Evolutionary conservation across 2,888 invertebrate species (phyloP), one percentile per base, ranked within the genome.

Genomic region (Agrochola lychnidis): DNA sequence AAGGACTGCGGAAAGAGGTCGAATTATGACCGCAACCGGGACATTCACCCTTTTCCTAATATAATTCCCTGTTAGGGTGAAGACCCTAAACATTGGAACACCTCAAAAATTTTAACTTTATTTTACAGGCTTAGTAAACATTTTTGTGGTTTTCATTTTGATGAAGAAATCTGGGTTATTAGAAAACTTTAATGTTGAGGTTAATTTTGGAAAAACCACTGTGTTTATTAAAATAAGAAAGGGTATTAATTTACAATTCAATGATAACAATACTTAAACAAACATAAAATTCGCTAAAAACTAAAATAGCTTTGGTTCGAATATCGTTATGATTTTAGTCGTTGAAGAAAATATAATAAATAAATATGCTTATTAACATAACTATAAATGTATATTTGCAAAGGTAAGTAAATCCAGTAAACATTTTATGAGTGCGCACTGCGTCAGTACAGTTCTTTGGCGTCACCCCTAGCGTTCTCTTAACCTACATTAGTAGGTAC

Each of bases 1-100:
- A 74, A 63, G 53, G n/a, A 67, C 67, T n/a, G 61, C 53, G 40
- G 57, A 75, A 78, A 69, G 62, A 66, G 85, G 78, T 78, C 76
- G 56, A 64, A 25, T 66, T 70, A 63, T 74, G 83, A 78, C 81
- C 86, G 72, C 78, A 59, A 78, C 74, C 2, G 74, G 80, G 59
- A 61, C 68, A 51, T 74, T 73, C 62, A 81, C 85, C 81, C 81
- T 81, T 62, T 82, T 62, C 30, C 64, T 73, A 57, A 76, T 70
- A 74, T 74, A 76, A 75, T 80, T 48, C 48, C 36, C 51, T 70
- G 40, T 76, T 69, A 69, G 62, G 68, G 67, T 62, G 19, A 72
- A 80, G 42, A 25, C 12, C 68, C 48, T 48, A 51, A 72, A 66
- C 25, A 69, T 79, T 40, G 57, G 36, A 22, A 59, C 10, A 68